Evolutionary conservation across 2,797 vertebrate genomes (phyloP).

Genomic region (Vespertilio murinus): DNA sequence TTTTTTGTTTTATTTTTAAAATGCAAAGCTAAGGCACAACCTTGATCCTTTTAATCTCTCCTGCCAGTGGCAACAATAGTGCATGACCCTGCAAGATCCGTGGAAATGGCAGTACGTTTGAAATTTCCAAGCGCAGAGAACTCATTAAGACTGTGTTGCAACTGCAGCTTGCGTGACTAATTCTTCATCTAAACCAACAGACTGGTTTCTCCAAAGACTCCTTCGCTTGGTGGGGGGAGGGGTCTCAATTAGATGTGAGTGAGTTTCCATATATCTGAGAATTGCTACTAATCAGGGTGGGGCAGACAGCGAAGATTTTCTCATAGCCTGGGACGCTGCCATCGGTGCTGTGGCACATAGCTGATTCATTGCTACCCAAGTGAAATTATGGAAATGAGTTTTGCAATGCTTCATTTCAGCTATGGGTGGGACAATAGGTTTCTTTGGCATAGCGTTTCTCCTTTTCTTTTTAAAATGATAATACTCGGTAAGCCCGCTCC

Average conservation of each 20-base stretch:
- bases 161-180: conserved; percentile 51
- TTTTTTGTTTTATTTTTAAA: neutral
- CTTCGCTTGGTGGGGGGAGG: neutral
- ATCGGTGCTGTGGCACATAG: conserved; percentile 3
- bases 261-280: conserved; percentile 46
- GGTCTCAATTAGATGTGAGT: conserved; percentile 16
- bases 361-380: conserved; percentile 49
- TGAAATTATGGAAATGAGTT: conserved; percentile 58
- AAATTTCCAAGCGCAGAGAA: conserved; percentile 23
- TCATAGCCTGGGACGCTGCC: neutral
- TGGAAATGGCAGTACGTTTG: neutral
- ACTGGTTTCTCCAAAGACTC: conserved; percentile 66
- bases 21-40: neutral
- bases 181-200: conserved; percentile 26
- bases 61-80: neutral
- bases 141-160: conserved; percentile 44
- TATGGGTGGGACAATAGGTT: conserved; percentile 52
- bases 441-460: neutral
- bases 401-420: conserved; percentile 61
- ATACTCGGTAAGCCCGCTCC: neutral
- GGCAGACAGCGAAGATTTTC: conserved; percentile 31
- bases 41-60: neutral
- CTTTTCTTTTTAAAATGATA: neutral
- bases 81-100: neutral
- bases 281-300: conserved; percentile 45